Percentiles rank a stretch among this genome's conserved stretches.
phyloP scores from a whole-genome alignment of 2,888 invertebrate species.

The Seira ritae region DNA sequence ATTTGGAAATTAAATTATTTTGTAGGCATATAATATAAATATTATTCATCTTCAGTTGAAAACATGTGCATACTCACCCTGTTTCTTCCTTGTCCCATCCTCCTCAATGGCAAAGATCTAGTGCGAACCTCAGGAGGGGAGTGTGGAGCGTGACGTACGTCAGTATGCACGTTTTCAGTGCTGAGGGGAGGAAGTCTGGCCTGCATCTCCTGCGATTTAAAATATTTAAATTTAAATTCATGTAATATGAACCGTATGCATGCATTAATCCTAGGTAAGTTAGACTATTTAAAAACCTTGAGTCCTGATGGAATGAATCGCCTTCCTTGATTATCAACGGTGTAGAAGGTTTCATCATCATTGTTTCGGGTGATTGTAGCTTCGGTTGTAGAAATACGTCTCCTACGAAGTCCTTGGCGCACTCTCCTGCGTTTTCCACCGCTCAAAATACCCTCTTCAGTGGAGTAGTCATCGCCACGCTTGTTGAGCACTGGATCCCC shows the following conservation, averaged over 20 bases:
- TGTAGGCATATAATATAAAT: not conserved
- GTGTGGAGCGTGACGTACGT: constrained; percentile 38
- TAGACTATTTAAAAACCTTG: not conserved
- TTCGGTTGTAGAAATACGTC: constrained; percentile 19
- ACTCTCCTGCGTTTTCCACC: constrained; percentile 26
- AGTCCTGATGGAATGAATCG: constrained; percentile 55
- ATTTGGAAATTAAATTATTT: constrained; percentile 7
- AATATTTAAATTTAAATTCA: too few species aligned
- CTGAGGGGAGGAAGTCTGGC: constrained; percentile 56
- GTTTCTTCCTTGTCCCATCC: constrained; percentile 39
- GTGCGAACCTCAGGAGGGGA: not conserved
- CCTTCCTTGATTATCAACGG: constrained; percentile 25
- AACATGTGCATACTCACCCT: constrained; percentile 19
- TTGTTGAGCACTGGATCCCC: constrained; percentile 44
- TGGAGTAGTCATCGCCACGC: constrained; percentile 38
- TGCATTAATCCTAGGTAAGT: too few species aligned
- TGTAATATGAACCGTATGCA: too few species aligned
- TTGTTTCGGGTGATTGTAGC: constrained; percentile 37
- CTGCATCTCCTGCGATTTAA: constrained; percentile 42
- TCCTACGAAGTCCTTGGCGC: constrained; percentile 1
- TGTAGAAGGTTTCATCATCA: constrained; percentile 60
- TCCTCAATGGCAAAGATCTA: constrained; percentile 32
- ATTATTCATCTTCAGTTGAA: constrained; percentile 9
- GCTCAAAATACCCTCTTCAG: constrained; percentile 45
- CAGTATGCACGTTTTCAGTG: constrained; percentile 27